phyloP scores from a whole-genome alignment of 2,888 invertebrate species.

The Euplagia quadripunctaria region DNA sequence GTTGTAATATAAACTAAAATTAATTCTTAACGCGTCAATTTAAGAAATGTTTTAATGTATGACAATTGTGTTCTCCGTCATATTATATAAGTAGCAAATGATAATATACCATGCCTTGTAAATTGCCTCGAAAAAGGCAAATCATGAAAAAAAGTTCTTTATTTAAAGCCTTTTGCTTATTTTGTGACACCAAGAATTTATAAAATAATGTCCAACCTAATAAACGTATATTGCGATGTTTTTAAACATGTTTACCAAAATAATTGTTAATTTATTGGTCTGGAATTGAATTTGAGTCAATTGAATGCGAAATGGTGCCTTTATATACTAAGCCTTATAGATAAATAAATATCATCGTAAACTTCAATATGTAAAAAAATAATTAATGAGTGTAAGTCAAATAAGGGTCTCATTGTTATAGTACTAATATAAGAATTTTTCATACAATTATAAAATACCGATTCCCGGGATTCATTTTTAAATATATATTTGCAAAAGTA shows the following conservation, averaged over 20 bases:
- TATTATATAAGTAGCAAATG: slow-evolving; percentile 8
- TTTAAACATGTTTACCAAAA: slow-evolving; percentile 35
- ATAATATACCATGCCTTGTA: slow-evolving; percentile 13
- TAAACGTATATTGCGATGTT: slow-evolving; percentile 21
- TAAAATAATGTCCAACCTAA: slow-evolving; percentile 31
- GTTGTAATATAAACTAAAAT: slow-evolving; percentile 27
- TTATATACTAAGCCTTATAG: slow-evolving; percentile 48
- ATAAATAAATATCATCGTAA: slow-evolving; percentile 12
- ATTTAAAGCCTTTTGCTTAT: slow-evolving; percentile 14
- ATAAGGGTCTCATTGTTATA: not conserved
- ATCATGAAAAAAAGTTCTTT: not conserved
- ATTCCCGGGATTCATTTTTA: slow-evolving; percentile 8
- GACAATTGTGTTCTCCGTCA: slow-evolving; percentile 10
- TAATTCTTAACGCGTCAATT: slow-evolving; percentile 35
- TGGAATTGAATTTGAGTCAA: slow-evolving; percentile 34
- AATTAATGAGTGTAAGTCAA: not conserved
- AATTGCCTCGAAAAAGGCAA: slow-evolving; percentile 7
- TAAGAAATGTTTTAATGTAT: slow-evolving; percentile 17
- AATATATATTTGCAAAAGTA: slow-evolving; percentile 23
- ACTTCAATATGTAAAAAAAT: slow-evolving; percentile 10
- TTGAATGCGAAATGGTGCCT: slow-evolving; percentile 48
- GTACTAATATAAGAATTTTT: slow-evolving; percentile 11
- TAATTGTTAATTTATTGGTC: slow-evolving; percentile 36
- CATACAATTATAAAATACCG: not conserved
- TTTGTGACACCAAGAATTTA: slow-evolving; percentile 35